Base-by-base conservation (phyloP, 1,140 invertebrate genomes). In the Drosophila pachea region DNA sequence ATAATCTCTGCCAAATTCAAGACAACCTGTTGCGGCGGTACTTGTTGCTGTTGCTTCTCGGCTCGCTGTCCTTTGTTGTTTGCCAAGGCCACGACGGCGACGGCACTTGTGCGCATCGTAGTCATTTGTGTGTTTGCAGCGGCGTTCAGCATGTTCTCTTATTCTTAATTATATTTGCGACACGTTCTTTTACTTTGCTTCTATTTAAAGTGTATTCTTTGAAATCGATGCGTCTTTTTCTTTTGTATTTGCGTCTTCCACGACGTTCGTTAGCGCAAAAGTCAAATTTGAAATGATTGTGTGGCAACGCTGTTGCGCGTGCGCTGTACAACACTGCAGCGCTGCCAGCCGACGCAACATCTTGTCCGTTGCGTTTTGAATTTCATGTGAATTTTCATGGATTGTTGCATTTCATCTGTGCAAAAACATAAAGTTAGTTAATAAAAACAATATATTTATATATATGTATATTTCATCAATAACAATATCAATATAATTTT, bases 241-340 rank as follows among this genome's bases (percentile, higher is more conserved):
- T 50, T 53, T 47, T 14, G 32, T 72, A 47, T 38, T 60, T 68
- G 65, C 50, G 54, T 73, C 52, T 67, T 73, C 58, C 64, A 71
- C 68, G 32, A 40, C 38, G 64, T 72, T 68, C 81, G 79, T 84
- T 84, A 84, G 68, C 79, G 76, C 81, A 84, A 84, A 83, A 86
- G 60, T 84, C 60, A 86, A 84, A 84, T 84, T 73, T 53, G 50
- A 55, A 65, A 35, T 59, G 52, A 59, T 45, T 36, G 55, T 33
- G 45, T 63, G 76, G 76, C 76, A 78, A 76, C 74, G 65, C 74
- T 38, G 42, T 47, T 43, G 54, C 42, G 45, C 32, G 40, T 48
- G 64, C 69, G 69, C 47, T 22, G 33, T 11, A 7, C 33, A 50
- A 31, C 56, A 67, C 56, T 60, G 12, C 16, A 53, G 68, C 38